Percentiles rank a stretch among this genome's conserved stretches.
Conservation (phyloP, 2,113 vertebrate species). For the Hystrix brachyura region DNA sequence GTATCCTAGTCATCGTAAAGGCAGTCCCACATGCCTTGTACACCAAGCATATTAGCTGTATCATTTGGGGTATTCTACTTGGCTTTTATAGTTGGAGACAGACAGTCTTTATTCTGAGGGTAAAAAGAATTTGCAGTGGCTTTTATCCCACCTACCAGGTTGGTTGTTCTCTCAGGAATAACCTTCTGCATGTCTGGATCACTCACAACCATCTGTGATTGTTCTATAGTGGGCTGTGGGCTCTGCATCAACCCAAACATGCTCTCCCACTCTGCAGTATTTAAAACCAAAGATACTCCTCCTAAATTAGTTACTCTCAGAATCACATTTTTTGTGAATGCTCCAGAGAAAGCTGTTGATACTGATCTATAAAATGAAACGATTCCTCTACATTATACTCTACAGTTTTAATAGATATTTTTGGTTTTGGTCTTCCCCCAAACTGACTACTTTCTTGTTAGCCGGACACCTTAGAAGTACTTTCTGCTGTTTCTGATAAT, state of each 20-base stretch:
- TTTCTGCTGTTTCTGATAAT: not conserved
- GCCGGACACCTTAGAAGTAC: not conserved
- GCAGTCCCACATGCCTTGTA: not conserved
- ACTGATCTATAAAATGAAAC: not conserved
- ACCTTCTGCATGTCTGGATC: not conserved
- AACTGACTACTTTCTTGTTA: not conserved
- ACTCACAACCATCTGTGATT: constrained; percentile 21
- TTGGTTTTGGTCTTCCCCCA: not conserved
- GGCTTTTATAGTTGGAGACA: not conserved
- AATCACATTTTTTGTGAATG: not conserved
- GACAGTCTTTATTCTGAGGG: not conserved
- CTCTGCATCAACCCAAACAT: not conserved
- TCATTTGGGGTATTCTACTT: not conserved
- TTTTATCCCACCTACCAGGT: not conserved
- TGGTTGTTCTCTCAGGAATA: constrained; percentile 8
- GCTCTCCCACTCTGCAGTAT: not conserved
- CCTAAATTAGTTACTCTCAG: not conserved
- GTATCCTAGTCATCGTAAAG: not conserved
- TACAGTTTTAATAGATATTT: not conserved
- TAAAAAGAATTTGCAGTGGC: not conserved
- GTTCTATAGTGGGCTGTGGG: constrained; percentile 15
- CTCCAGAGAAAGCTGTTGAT: not conserved
- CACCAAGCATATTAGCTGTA: not conserved
- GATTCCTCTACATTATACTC: not conserved
- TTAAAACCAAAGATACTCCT: not conserved